Evolutionary conservation across 2,888 invertebrate genomes (phyloP).

Genomic region (Heteromurus nitidus): DNA sequence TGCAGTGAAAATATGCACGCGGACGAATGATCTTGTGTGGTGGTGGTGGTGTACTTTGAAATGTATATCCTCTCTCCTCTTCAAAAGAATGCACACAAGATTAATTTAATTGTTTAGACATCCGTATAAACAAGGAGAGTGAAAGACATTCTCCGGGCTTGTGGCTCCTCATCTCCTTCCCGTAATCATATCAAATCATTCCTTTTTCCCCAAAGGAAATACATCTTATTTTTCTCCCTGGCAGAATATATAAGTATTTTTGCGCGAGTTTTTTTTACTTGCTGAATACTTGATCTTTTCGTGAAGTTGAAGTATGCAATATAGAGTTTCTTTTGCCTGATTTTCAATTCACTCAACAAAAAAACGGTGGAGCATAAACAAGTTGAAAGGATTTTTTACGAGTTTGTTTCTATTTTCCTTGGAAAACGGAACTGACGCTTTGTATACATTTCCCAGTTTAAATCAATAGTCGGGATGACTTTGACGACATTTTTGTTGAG

Average conservation of each 20-base stretch:
- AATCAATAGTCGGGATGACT: conserved; percentile 2
- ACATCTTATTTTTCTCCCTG: background rate
- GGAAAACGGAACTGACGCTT: too few species aligned
- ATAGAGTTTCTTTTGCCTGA: too few species aligned
- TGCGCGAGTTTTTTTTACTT: too few species aligned
- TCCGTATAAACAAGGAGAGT: conserved; percentile 51
- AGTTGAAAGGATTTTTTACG: too few species aligned
- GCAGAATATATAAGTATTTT: too few species aligned
- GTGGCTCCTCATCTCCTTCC: conserved; percentile 29
- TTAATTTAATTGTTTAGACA: conserved; percentile 65
- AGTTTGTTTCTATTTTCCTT: too few species aligned
- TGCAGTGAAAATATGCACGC: background rate
- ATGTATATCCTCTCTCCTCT: background rate
- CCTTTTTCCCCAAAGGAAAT: background rate
- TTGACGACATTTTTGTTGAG: background rate
- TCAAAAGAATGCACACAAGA: conserved; percentile 36
- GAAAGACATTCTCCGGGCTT: conserved; percentile 56
- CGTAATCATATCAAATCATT: conserved; percentile 20
- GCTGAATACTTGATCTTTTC: too few species aligned
- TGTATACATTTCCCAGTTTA: background rate
- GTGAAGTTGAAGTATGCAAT: too few species aligned
- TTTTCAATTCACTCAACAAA: too few species aligned
- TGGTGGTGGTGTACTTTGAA: background rate
- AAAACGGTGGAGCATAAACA: too few species aligned
- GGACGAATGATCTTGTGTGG: background rate